Conservation (phyloP, 2,888 invertebrate genomes). For the Callyntrura guangdongensis region DNA sequence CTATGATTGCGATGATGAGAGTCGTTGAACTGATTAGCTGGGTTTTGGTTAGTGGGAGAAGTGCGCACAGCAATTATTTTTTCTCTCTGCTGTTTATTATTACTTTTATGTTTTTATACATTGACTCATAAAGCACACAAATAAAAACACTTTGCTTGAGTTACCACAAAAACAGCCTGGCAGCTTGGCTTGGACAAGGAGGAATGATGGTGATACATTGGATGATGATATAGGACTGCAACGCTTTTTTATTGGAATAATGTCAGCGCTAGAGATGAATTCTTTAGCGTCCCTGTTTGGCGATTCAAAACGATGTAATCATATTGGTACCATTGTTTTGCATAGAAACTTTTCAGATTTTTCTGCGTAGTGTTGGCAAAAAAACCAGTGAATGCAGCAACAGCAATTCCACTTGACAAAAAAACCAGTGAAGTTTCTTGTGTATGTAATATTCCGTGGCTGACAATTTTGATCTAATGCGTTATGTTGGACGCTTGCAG, state of each 20-base stretch:
- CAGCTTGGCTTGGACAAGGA: slow-evolving; percentile 3
- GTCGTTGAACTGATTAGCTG: slow-evolving; percentile 78
- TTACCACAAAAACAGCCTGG: not conserved
- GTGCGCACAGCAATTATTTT: slow-evolving; percentile 72
- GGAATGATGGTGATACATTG: slow-evolving; percentile 10
- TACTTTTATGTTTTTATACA: slow-evolving; percentile 50
- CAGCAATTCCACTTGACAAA: not conserved
- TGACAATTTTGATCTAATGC: not conserved
- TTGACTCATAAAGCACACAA: slow-evolving; percentile 29
- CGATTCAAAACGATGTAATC: slow-evolving; percentile 32
- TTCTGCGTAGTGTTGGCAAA: not conserved
- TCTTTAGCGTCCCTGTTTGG: not conserved
- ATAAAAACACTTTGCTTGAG: slow-evolving; percentile 28
- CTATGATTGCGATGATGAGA: slow-evolving; percentile 54
- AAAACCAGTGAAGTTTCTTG: not conserved
- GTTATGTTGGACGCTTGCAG: not conserved
- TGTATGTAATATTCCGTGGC: not conserved
- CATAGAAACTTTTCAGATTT: slow-evolving; percentile 22
- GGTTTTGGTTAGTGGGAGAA: slow-evolving; percentile 30
- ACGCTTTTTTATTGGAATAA: slow-evolving; percentile 40
- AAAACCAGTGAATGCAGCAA: not conserved
- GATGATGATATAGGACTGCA: slow-evolving; percentile 22
- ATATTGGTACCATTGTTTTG: slow-evolving; percentile 28
- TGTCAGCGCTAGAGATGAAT: slow-evolving; percentile 33
- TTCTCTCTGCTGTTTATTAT: slow-evolving; percentile 54